Base-by-base conservation (phyloP, 2,797 vertebrate genomes). In the Astyanax mexicanus region DNA sequence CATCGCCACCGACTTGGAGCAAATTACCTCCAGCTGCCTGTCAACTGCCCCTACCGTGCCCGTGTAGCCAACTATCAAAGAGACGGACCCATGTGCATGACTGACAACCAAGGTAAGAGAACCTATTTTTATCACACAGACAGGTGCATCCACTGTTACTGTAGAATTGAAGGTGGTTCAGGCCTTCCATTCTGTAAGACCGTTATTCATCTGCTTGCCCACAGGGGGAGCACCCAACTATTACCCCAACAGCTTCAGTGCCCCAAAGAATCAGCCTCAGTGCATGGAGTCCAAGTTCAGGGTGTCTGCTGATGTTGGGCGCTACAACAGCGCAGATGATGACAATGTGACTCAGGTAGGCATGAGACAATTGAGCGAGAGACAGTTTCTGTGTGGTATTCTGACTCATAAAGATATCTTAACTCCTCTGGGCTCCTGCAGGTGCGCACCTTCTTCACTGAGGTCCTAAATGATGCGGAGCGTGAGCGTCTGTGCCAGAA, bases 201-300 rank as follows among this genome's bases (percentile, higher is more conserved):
- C 1, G 17, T 17, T 13, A 11, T 19, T 13, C 0, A 11, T 47
- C 27, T 44, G 80, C 47, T 67, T 42, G 19, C 68, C 84, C 82
- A n/a, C 70, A 99, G 98, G 95, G 71, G 96, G 97, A 0, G 95
- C 96, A 45, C 98, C 98, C 13, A 99, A 98, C 86, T 99, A 99
- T 83, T 98, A 89, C 57, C 97, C 97, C 13, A 99, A 99, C 84
- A 99, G 97, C 89, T 99, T 99, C 84, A 92, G 91, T 3, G 96
- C 95, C 0, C 96, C 98, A 0, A 92, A 95, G 0, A 80, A 83
- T 0, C 94, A 96, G 84, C 88, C 80, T 0, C 0, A 0, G 0
- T 85, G 83, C 15, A 32, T 88, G 72, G 95, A 98, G 85, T 92
- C 92, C 0, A 75, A 62, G 21, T 38, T 75, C 62, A 72, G 0